Evolutionary conservation across 2,888 invertebrate genomes (phyloP), one percentile per base, ranked within the genome.

Genomic region (Eupeodes luniger): DNA sequence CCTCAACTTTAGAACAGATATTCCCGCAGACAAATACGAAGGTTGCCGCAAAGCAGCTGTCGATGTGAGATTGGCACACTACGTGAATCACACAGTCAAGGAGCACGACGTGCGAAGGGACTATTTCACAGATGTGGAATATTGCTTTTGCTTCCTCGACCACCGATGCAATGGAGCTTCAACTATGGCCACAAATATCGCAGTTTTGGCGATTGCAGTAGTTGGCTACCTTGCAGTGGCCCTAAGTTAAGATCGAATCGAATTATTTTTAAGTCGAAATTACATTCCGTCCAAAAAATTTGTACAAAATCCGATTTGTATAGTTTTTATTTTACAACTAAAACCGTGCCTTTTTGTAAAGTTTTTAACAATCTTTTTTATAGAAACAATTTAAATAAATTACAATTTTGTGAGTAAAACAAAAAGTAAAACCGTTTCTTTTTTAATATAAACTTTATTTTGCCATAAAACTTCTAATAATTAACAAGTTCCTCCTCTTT

Each of bases 91-190:
- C 92, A 95, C 96, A 3, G 96, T 98, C 64, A 96, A 96, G 90
- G 97, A 98, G 92, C 94, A 97, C 74, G 98, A 98, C 92, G 95
- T 98, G 44, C 96, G 96, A 92, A 96, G 98, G 90, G 95, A 97
- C 91, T 96, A 96, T 94, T 98, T 96, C 91, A 96, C 96, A 89
- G 95, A 96, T 90, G 97, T 97, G 9, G 96, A 96, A 55, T 98
- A 96, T 95, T 98, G 98, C 93, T 98, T 98, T 93, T 98, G 98
- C 92, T 98, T 97, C 92, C 96, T 98, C 89, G 98, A 98, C 93
- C 97, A 98, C 92, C 95, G 98, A 91, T 98, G 98, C 93, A 98
- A 98, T 91, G 93, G 94, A 3, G 91, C 91, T 5, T 34, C 67
- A 7, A 16, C 74, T 6, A 10, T 88, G 4, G 19, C 57, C 55